Conservation (phyloP, 2,797 vertebrate genomes). For the Austrolebias charrua region DNA sequence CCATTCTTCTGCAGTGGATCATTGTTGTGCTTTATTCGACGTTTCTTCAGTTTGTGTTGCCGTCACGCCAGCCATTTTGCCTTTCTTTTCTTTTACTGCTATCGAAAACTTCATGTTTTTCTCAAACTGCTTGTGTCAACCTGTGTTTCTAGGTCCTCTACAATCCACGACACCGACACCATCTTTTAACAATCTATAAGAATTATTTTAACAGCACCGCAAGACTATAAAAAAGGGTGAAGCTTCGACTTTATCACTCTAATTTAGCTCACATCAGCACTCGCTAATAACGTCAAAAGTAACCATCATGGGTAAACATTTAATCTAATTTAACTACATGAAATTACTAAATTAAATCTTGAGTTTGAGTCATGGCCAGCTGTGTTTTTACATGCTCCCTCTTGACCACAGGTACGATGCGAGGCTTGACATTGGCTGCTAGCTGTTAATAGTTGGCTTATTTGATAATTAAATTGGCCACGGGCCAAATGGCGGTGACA, state of each 20-base stretch:
- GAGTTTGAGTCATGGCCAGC: slow-evolving; percentile 38
- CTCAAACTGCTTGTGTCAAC: too few species aligned
- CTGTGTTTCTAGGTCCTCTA: too few species aligned
- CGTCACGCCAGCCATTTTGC: too few species aligned
- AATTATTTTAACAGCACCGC: not conserved
- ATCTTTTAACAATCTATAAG: slow-evolving; percentile 3
- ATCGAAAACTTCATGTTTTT: too few species aligned
- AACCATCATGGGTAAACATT: slow-evolving; percentile 4
- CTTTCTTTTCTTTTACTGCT: too few species aligned
- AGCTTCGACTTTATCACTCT: slow-evolving; percentile 6
- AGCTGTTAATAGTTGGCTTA: slow-evolving; percentile 75
- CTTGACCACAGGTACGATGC: slow-evolving; percentile 43
- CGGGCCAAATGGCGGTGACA: slow-evolving; percentile 59
- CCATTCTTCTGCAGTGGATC: too few species aligned
- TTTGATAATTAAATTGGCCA: slow-evolving; percentile 78
- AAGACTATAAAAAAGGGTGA: not conserved
- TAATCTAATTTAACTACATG: slow-evolving; percentile 25
- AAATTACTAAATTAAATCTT: slow-evolving; percentile 35
- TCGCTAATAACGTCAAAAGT: not conserved
- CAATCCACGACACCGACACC: not conserved
- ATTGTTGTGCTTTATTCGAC: too few species aligned
- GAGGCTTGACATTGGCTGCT: slow-evolving; percentile 50
- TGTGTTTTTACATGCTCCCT: slow-evolving; percentile 37
- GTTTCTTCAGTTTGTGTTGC: too few species aligned
- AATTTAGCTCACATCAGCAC: slow-evolving; percentile 1